A percentile compares a stretch with the other conserved stretches of the same genome.
phyloP scores from a whole-genome alignment of 2,113 vertebrate species.

The Haemorhous mexicanus region DNA sequence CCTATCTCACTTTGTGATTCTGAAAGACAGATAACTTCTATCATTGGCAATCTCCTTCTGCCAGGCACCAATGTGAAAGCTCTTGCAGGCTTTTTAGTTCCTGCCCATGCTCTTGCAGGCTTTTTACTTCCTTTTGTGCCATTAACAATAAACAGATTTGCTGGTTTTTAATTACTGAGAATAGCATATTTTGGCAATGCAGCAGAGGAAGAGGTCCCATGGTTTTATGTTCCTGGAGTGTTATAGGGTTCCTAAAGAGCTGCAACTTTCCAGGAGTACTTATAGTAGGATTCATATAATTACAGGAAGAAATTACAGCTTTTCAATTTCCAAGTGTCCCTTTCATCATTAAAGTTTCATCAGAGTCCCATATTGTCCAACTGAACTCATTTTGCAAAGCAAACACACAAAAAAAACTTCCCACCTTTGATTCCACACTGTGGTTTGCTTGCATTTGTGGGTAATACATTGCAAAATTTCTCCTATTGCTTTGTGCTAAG shows the following conservation, averaged over 20 bases:
- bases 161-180: background rate
- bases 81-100: background rate
- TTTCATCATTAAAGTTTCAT: slow-evolving; percentile 34
- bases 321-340: background rate
- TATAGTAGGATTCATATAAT: background rate
- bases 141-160: background rate
- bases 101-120: background rate
- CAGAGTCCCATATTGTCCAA: background rate
- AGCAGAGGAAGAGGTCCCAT: background rate
- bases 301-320: background rate
- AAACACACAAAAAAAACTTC: background rate
- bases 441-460: background rate
- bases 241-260: background rate
- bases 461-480: background rate
- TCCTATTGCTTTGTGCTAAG: background rate
- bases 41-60: background rate
- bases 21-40: background rate
- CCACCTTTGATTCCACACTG: accelerated
- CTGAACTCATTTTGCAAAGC: background rate
- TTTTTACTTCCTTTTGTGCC: background rate
- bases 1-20: background rate
- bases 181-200: background rate
- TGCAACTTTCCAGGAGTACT: background rate
- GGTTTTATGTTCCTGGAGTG: background rate
- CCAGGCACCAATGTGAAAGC: background rate